Conservation (phyloP, 92 coral and sea anemone genomes). For the Pocillopora grandis region DNA sequence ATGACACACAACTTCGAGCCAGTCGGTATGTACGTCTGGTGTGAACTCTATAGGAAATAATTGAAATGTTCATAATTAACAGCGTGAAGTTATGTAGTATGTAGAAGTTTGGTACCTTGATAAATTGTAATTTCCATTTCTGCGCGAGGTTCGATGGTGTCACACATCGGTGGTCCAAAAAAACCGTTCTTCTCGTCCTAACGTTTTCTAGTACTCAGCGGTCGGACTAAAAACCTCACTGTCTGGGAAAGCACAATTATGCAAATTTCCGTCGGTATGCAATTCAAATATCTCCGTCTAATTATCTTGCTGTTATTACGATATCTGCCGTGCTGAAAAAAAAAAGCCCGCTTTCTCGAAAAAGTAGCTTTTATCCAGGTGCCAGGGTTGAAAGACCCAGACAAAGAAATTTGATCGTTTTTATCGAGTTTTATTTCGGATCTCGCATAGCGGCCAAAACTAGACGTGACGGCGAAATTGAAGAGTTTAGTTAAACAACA, state of each 20-base stretch:
- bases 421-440: neutral
- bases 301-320: neutral
- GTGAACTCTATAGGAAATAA: neutral
- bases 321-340: neutral
- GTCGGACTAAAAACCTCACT: slow-evolving; percentile 3
- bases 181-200: neutral
- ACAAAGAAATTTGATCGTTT: slow-evolving; percentile 32
- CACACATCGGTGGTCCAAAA: slow-evolving; percentile 1
- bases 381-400: slow-evolving; percentile 18
- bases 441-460: neutral
- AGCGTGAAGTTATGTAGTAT: neutral
- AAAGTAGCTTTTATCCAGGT: neutral
- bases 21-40: slow-evolving; percentile 21
- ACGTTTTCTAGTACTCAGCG: neutral
- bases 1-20: slow-evolving; percentile 29
- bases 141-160: slow-evolving; percentile 4
- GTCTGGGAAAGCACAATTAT: slow-evolving; percentile 30
- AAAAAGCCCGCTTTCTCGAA: neutral
- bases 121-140: neutral
- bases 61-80: neutral
- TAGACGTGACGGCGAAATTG: slow-evolving; percentile 46
- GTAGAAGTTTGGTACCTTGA: neutral
- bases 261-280: slow-evolving; percentile 25
- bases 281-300: slow-evolving; percentile 31
- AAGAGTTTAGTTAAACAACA: slow-evolving; percentile 40